Conservation (phyloP, 2,888 invertebrate genomes). For the Hydrotaea diabolus region DNA sequence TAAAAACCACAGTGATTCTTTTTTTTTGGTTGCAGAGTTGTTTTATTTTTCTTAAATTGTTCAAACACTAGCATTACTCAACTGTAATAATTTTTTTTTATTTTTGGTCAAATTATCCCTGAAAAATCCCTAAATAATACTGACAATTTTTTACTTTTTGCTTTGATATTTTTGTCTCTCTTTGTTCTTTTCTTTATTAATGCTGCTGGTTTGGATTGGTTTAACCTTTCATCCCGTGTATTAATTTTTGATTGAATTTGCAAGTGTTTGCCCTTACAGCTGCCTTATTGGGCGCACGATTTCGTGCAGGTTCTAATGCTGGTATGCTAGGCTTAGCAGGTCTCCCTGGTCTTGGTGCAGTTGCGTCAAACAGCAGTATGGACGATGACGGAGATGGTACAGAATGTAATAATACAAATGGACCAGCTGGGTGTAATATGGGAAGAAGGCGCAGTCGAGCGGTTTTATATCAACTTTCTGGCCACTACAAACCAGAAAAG, state of each 20-base stretch:
- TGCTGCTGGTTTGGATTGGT: slow-evolving; percentile 34
- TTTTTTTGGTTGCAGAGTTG: too few relatives aligned
- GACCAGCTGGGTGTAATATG: slow-evolving; percentile 92
- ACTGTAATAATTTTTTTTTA: too few relatives aligned
- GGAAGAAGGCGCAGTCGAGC: slow-evolving; percentile 95
- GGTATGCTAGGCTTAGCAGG: slow-evolving; percentile 85
- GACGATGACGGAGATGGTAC: slow-evolving; percentile 87
- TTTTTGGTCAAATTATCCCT: too few relatives aligned
- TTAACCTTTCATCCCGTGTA: slow-evolving; percentile 65
- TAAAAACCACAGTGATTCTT: too few relatives aligned
- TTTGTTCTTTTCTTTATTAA: not conserved
- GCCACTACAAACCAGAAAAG: slow-evolving; percentile 97
- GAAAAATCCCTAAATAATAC: too few relatives aligned
- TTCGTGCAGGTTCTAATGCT: slow-evolving; percentile 88
- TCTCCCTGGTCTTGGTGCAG: slow-evolving; percentile 74
- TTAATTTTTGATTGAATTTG: slow-evolving; percentile 61
- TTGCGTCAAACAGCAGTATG: slow-evolving; percentile 60
- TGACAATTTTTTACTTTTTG: too few relatives aligned
- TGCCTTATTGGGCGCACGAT: slow-evolving; percentile 89
- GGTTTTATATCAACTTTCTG: slow-evolving; percentile 97
- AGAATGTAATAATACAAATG: slow-evolving; percentile 86
- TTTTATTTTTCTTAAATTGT: too few relatives aligned
- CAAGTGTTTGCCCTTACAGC: slow-evolving; percentile 84
- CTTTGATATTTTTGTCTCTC: not conserved
- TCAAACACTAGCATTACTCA: too few relatives aligned